Conservation (phyloP, 2,888 invertebrate species). For the Aleiodes alternator region DNA sequence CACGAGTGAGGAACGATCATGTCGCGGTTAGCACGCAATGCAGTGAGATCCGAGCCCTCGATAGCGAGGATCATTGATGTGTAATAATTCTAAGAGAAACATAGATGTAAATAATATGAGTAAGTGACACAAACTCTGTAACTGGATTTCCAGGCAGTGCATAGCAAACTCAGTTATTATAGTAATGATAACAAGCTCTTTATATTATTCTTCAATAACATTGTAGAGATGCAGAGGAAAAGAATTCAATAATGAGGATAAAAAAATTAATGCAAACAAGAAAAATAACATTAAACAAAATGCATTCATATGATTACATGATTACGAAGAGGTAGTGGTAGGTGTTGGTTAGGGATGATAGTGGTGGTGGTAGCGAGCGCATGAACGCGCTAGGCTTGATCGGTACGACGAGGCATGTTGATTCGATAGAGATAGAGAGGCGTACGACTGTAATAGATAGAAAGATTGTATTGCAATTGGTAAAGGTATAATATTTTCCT, state of each 20-base stretch:
- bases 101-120: constrained; percentile 27
- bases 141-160: background rate
- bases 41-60: constrained; percentile 23
- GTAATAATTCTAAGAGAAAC: constrained; percentile 33
- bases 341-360: constrained; percentile 41
- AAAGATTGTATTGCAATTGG: constrained; percentile 71
- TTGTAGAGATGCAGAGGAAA: background rate
- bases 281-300: constrained; percentile 41
- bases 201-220: background rate
- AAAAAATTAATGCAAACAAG: constrained; percentile 30
- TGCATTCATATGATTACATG: constrained; percentile 23
- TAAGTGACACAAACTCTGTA: constrained; percentile 11
- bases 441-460: constrained; percentile 65
- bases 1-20: constrained; percentile 44
- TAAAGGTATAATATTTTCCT: constrained; percentile 65
- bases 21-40: constrained; percentile 47
- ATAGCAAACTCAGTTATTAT: background rate
- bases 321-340: constrained; percentile 32
- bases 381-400: constrained; percentile 11
- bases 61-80: constrained; percentile 42
- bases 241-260: background rate
- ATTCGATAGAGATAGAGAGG: constrained; percentile 42
- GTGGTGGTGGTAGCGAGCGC: constrained; percentile 27
- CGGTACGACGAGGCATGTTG: constrained; percentile 39
- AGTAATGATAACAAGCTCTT: background rate